Conservation (phyloP, 37 sponge, comb jelly and placozoan species). For the Diacarnus erythraeanus region DNA sequence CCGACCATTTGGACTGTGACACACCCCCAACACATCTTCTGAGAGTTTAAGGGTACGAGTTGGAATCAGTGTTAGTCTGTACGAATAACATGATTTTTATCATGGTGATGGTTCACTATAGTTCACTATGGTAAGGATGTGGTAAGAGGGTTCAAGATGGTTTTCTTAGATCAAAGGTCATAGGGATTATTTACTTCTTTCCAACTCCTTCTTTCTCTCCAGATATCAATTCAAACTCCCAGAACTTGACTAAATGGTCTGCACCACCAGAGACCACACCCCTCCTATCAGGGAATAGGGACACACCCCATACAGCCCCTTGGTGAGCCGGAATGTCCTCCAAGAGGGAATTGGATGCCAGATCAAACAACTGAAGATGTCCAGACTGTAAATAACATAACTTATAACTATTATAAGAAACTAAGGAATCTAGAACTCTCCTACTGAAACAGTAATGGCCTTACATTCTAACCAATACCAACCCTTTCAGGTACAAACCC, state of each 20-base stretch:
- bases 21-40: conserved; percentile 86
- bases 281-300: conserved; percentile 70
- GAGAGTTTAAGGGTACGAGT: conserved; percentile 85
- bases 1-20: conserved; percentile 71
- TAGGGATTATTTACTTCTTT: conserved; percentile 23
- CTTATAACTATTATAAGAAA: too few species aligned
- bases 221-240: conserved; percentile 91
- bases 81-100: too few species aligned
- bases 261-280: conserved; percentile 90
- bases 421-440: too few species aligned
- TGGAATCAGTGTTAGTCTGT: conserved; percentile 46
- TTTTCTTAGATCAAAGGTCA: background rate
- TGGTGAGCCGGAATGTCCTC: conserved; percentile 71
- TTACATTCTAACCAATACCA: too few species aligned
- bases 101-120: background rate
- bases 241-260: conserved; percentile 88
- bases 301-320: conserved; percentile 80
- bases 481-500: too few species aligned
- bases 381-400: conserved; percentile 73
- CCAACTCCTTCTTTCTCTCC: conserved; percentile 3
- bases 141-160: background rate
- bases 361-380: conserved; percentile 77
- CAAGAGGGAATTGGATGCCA: conserved; percentile 57
- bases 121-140: background rate
- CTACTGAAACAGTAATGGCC: too few species aligned